These are phyloP conservation scores for Ganaspis sp. DNA, from an alignment of 1,140 invertebrate genomes.

Conservation along the genomic window DNA sequence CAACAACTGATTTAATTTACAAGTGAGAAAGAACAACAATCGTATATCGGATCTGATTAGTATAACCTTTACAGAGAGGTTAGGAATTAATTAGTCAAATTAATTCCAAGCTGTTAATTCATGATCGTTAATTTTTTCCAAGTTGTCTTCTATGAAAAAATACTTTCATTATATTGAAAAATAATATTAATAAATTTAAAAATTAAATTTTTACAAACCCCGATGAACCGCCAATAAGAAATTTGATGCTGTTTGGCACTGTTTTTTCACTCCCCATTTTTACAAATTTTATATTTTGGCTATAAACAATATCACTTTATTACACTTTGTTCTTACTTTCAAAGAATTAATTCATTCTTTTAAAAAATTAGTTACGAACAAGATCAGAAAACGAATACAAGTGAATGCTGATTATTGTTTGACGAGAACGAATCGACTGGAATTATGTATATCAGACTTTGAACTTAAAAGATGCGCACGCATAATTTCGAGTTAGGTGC, in stretches of 20 bases:
- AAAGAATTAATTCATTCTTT: not conserved
- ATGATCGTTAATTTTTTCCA: no score
- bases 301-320: not conserved
- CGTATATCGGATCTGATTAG: not conserved
- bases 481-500: not conserved
- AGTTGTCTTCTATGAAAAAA: no score
- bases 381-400: no score
- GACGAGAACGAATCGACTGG: no score
- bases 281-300: not conserved
- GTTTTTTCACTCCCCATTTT: slow-evolving; percentile 60
- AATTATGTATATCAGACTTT: not conserved
- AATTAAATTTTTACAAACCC: slow-evolving; percentile 79
- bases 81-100: not conserved
- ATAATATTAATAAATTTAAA: slow-evolving; percentile 48
- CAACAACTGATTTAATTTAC: not conserved
- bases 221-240: slow-evolving; percentile 82
- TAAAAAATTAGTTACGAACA: no score
- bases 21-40: slow-evolving; percentile 48
- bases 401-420: no score
- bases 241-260: slow-evolving; percentile 81
- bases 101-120: no score
- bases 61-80: not conserved
- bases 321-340: not conserved
- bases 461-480: not conserved
- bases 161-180: no score